Conservation (phyloP, 2,797 vertebrate genomes). For the Pipistrellus kuhlii region DNA sequence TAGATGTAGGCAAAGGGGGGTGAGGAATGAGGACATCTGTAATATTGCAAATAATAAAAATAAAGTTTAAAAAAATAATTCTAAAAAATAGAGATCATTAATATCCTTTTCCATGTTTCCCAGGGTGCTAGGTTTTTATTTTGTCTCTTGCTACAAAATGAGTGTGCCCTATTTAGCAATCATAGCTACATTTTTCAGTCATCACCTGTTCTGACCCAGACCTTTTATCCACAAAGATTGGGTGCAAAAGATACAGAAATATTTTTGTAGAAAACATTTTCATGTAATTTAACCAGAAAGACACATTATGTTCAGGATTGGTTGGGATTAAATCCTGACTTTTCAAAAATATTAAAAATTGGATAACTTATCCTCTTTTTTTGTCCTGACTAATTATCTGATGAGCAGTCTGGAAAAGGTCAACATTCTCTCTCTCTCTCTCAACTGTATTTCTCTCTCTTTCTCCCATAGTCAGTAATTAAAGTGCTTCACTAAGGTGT, state of each 20-base stretch:
- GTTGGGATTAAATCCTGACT: background rate
- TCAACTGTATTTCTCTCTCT: no score
- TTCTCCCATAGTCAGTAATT: background rate
- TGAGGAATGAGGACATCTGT: background rate
- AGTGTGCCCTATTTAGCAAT: background rate
- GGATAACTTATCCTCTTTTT: background rate
- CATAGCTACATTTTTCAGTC: background rate
- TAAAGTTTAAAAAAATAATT: background rate
- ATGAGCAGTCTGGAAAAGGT: background rate
- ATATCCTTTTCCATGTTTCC: background rate
- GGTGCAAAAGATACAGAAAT: background rate
- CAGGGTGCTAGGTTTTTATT: background rate
- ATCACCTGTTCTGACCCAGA: background rate
- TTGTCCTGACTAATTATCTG: background rate
- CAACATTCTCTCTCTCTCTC: background rate
- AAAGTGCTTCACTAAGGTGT: background rate
- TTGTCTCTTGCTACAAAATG: constrained; percentile 22
- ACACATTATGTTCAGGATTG: background rate
- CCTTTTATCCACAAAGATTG: background rate
- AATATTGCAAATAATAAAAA: background rate
- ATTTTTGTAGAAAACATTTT: background rate
- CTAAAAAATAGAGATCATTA: background rate
- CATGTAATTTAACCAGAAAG: constrained; percentile 16
- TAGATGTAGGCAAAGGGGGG: background rate
- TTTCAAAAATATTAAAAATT: constrained; percentile 46